Base-by-base conservation (phyloP, 2,797 vertebrate genomes). In the Gymnoscopelus braueri region DNA sequence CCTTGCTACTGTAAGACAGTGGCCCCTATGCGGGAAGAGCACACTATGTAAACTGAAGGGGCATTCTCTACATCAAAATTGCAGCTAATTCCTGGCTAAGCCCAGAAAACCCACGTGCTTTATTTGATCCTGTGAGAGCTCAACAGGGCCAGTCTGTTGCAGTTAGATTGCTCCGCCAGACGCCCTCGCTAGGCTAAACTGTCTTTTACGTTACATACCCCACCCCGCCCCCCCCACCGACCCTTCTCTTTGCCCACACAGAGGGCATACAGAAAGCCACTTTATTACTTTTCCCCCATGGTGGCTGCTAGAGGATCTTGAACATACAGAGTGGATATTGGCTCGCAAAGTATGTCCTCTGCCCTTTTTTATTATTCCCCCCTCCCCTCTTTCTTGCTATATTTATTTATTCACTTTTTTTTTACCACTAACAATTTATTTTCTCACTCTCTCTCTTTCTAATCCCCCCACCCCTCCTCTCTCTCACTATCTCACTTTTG, bases 1-100 rank as follows among this genome's bases (percentile, higher is more conserved):
- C 14, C 71, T 59, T 55, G 64, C 62, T 62, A 51, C 35, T 44
- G 60, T 69, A 35, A 63, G 39, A 24, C 60, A 67, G 49, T 23
- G 11, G 60, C 63, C 54, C 53, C 52, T 62, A 61, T 74, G 56
- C 55, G 62, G 65, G n/a, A 2, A n/a, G 3, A 15, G 66, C 49
- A 66, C 29, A 60, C 51, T 71, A 44, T 52, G 57, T 60, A 57
- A 75, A 66, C 0, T 2, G 9, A 65, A n/a, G 61, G 44, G 55
- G 47, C 67, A 77, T 77, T 75, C 67, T 79, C 74, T 84, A 75
- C 68, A 55, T 73, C 24, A 67, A 65, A 84, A 83, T 67, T 63
- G 71, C 68, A 32, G 49, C 51, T 56, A 67, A 79, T 78, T 80
- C 62, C 9, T 60, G 63, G 70, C 66, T 63, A 63, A 59, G 72